Evolutionary conservation across 2,797 vertebrate genomes (phyloP).

Genomic region (Loris lydekkerianus): DNA sequence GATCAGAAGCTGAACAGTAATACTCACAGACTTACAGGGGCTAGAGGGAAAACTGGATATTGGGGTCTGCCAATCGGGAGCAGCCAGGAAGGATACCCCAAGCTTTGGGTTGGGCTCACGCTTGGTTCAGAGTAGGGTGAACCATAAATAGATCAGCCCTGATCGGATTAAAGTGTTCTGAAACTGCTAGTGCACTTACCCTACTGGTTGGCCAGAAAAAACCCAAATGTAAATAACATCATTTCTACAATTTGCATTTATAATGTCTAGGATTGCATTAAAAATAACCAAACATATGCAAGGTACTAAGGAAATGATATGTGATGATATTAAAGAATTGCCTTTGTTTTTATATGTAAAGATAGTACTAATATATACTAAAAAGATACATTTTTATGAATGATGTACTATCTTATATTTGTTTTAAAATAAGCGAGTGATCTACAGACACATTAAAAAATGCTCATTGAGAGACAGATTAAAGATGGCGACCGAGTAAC

Average conservation of each 20-base stretch:
- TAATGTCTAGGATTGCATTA: not conserved
- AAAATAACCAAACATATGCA: slow-evolving; percentile 1
- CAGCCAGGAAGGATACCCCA: not conserved
- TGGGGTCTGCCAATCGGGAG: not conserved
- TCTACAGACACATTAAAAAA: no score
- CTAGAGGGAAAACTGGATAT: not conserved
- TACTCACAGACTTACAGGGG: not conserved
- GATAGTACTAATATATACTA: not conserved
- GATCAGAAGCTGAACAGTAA: not conserved
- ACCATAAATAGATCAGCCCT: not conserved
- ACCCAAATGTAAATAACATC: not conserved
- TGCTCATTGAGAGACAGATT: no score
- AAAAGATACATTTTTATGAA: slow-evolving; percentile 8
- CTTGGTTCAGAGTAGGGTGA: not conserved
- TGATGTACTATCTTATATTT: not conserved
- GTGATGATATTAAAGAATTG: not conserved
- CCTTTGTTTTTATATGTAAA: slow-evolving; percentile 33
- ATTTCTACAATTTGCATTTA: not conserved
- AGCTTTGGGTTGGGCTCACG: not conserved
- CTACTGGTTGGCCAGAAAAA: not conserved
- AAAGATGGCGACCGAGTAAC: no score
- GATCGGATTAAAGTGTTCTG: not conserved
- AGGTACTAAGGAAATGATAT: not conserved
- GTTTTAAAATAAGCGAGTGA: slow-evolving; percentile 1
- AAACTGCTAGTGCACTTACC: not conserved